Conservation (phyloP, 2,888 invertebrate species). For the Drosophila paranaensis region DNA sequence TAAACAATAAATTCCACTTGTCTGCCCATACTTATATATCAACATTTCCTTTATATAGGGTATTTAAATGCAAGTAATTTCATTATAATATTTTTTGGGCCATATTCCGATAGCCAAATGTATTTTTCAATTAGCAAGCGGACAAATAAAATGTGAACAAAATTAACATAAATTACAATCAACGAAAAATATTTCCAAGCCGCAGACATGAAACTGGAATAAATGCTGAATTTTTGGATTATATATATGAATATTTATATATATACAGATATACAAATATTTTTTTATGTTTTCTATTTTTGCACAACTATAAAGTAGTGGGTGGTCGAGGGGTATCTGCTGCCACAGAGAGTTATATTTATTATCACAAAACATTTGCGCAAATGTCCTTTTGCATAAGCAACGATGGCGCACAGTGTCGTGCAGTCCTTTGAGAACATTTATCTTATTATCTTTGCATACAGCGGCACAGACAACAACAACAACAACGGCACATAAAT, state of each 20-base stretch:
- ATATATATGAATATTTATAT: slow-evolving; percentile 14
- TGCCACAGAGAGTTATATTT: slow-evolving; percentile 76
- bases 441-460: slow-evolving; percentile 81
- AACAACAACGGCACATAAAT: slow-evolving; percentile 65
- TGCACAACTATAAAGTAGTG: slow-evolving; percentile 8
- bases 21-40: not conserved
- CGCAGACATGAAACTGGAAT: slow-evolving; percentile 50
- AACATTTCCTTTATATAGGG: not conserved
- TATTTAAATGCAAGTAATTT: not conserved
- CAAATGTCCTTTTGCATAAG: slow-evolving; percentile 80
- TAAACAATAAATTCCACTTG: too few relatives aligned
- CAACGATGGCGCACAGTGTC: slow-evolving; percentile 68
- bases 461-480: slow-evolving; percentile 53
- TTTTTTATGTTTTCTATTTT: slow-evolving; percentile 23
- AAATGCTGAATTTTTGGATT: slow-evolving; percentile 45
- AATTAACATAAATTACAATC: slow-evolving; percentile 64
- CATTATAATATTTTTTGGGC: not conserved
- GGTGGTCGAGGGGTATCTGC: slow-evolving; percentile 31
- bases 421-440: slow-evolving; percentile 81
- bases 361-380: slow-evolving; percentile 80
- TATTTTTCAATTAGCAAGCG: slow-evolving; percentile 51
- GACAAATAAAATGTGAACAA: slow-evolving; percentile 44
- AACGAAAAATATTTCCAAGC: slow-evolving; percentile 54
- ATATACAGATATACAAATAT: slow-evolving; percentile 10
- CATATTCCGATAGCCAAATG: slow-evolving; percentile 25